A percentile compares a stretch with the other conserved stretches of the same genome.
phyloP scores from a whole-genome alignment of 2,888 invertebrate species.

The Meteorus colon region DNA sequence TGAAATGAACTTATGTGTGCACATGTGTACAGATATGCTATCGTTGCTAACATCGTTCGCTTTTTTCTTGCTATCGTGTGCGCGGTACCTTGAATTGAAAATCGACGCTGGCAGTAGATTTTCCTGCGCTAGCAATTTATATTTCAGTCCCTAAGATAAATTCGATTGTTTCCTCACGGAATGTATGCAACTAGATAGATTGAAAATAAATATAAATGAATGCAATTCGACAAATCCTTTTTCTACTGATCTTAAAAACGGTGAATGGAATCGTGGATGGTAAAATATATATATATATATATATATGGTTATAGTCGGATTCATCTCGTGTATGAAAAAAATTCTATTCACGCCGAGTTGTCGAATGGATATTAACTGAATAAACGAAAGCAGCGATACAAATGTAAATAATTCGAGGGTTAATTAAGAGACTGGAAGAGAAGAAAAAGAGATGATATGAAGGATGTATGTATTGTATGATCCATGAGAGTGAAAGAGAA shows the following conservation, averaged over 20 bases:
- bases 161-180: not conserved
- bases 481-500: constrained; percentile 29
- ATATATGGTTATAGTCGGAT: not conserved
- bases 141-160: constrained; percentile 27
- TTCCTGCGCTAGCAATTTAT: constrained; percentile 29
- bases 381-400: constrained; percentile 59
- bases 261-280: not conserved
- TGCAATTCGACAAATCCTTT: not conserved
- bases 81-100: constrained; percentile 17
- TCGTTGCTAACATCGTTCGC: constrained; percentile 7
- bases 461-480: constrained; percentile 20
- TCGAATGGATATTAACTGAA: constrained; percentile 20
- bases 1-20: no score
- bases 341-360: not conserved
- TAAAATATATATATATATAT: not conserved
- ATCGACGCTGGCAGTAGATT: constrained; percentile 29
- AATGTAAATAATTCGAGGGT: constrained; percentile 63
- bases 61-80: not conserved
- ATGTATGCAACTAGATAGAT: not conserved
- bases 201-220: constrained; percentile 13
- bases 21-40: not conserved
- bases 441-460: constrained; percentile 40
- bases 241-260: not conserved
- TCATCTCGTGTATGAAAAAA: no score
- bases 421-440: constrained; percentile 45